Conservation (phyloP, 1,140 invertebrate species). For the Carposina sasakii region DNA sequence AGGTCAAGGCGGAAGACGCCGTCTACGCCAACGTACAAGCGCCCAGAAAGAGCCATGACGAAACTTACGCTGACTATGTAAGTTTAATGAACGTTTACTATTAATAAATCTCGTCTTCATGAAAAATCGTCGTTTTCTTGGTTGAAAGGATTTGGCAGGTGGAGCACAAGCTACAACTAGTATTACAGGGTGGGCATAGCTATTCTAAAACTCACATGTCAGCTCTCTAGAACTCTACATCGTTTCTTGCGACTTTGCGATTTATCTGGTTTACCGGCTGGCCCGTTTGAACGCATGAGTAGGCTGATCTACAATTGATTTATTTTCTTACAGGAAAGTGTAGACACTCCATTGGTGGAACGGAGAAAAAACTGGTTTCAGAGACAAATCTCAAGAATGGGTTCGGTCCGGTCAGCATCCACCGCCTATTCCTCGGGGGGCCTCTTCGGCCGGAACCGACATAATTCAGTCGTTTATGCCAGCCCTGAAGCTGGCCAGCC, state of each 20-base stretch:
- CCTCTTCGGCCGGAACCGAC: conserved; percentile 80
- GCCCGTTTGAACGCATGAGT: too few species aligned
- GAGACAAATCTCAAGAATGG: conserved; percentile 86
- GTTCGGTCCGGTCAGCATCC: conserved; percentile 85
- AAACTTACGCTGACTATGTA: conserved; percentile 90
- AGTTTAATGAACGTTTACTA: conserved; percentile 56
- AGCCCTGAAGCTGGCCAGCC: conserved; percentile 81
- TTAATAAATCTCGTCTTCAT: too few species aligned
- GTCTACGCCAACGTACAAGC: conserved; percentile 82
- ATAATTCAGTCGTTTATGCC: conserved; percentile 83
- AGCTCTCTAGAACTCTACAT: too few species aligned
- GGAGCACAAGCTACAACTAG: too few species aligned
- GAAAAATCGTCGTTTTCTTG: too few species aligned
- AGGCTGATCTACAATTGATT: too few species aligned
- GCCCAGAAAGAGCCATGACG: conserved; percentile 79
- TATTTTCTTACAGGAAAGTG: conserved; percentile 80
- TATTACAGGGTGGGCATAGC: too few species aligned
- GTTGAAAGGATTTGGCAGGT: too few species aligned
- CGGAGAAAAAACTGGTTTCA: conserved; percentile 90
- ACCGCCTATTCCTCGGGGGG: conserved; percentile 88
- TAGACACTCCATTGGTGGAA: conserved; percentile 88
- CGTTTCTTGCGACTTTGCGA: too few species aligned
- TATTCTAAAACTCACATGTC: too few species aligned
- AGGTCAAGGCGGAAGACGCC: conserved; percentile 86
- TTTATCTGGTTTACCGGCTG: too few species aligned